Evolutionary conservation across 2,113 vertebrate genomes (phyloP).

Genomic region (Lophotis ruficrista): DNA sequence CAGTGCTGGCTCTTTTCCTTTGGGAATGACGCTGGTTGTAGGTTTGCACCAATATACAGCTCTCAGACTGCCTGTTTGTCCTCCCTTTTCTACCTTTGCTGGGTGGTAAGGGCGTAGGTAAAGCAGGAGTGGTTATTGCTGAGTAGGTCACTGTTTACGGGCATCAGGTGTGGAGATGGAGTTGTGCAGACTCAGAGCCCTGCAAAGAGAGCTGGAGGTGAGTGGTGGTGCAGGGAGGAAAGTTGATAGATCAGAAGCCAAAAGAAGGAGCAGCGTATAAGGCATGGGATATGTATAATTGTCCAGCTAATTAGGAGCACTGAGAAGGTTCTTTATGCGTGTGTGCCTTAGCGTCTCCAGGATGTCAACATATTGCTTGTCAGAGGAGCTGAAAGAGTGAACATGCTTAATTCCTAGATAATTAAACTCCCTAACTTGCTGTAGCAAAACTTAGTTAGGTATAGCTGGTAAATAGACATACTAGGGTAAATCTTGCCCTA

Average conservation of each 20-base stretch:
- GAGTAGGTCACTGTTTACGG: neutral
- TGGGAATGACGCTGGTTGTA: neutral
- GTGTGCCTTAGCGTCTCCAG: neutral
- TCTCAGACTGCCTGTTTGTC: neutral
- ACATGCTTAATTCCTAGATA: neutral
- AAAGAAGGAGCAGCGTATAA: neutral
- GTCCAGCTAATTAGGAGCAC: neutral
- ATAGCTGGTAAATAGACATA: neutral
- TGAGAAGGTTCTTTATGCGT: neutral
- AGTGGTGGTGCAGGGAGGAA: neutral
- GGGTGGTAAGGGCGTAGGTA: neutral
- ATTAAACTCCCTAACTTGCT: neutral
- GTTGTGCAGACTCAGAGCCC: neutral
- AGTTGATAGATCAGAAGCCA: neutral
- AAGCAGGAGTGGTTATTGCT: neutral
- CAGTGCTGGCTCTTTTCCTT: neutral
- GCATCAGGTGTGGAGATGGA: neutral
- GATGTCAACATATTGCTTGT: neutral
- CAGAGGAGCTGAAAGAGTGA: neutral
- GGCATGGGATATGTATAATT: neutral
- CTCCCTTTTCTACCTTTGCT: neutral
- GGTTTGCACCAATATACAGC: neutral
- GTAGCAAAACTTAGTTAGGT: constrained; percentile 2
- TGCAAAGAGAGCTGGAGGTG: neutral
- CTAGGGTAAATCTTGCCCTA: neutral